Evolutionary conservation across 1,140 invertebrate species (phyloP), one percentile per base, ranked within the genome.

Genomic region (Dufourea novaeangliae): DNA sequence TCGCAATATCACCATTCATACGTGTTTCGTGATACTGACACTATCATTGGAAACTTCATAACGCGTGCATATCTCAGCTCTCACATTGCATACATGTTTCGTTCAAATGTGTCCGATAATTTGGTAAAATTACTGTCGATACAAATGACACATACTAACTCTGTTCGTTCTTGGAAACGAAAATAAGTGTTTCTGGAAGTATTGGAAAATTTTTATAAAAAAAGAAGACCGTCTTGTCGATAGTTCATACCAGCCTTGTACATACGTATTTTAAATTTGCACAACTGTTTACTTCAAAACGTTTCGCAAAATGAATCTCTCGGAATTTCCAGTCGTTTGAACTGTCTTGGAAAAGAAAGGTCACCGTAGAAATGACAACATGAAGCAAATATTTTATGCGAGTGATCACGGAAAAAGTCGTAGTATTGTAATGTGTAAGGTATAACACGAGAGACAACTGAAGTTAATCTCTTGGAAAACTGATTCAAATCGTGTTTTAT

Each of bases 51-150:
- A 25, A 62, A 77, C 46, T 3, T 61, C 39, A 54, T 44, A 71
- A 63, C 29, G 67, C 59, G 8, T 77, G 71, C 68, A 63, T 77
- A 77, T 54, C 11, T 77, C 57, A 71, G 74, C 74, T 77, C 74
- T 71, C 75, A 63, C 57, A 77, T 77, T 63, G 75, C 67, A 77
- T 77, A 71, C 68, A 70, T 63, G 68, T 54, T 39, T 63, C 54
- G 44, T 25, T 71, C n/a, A n/a, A n/a, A 52, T 71, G 29, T 71
- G 56, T 22, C 29, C n/a, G 22, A 68, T 52, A 71, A 77, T 77
- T 70, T 71, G 12, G 59, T 71, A 54, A 54, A 22, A 54, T 71
- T 46, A 67, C 32, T 44, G 50, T 67, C 44, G 39, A 62, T 29
- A 68, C n/a, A 20, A n/a, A 46, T 14, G 27, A 82, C 34, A 39